A percentile compares a stretch with the other conserved stretches of the same genome.
Conservation (phyloP, 2,113 vertebrate species). For the Empidonax alnorum region DNA sequence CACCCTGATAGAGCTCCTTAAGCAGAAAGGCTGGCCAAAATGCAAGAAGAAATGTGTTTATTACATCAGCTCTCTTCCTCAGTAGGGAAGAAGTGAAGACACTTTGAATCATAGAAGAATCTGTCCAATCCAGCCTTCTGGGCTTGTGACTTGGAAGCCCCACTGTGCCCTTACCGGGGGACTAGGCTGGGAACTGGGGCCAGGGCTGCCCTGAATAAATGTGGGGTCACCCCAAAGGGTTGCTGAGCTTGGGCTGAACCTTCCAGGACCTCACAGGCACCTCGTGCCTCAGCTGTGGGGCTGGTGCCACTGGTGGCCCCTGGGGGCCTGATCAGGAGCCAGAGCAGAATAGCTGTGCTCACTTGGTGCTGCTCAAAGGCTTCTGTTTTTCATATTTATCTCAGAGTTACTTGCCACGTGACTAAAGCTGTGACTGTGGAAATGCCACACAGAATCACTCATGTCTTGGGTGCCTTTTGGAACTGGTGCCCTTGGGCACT, state of each 20-base stretch:
- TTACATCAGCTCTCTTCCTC: neutral
- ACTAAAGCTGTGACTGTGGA: neutral
- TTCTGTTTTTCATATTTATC: neutral
- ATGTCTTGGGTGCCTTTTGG: neutral
- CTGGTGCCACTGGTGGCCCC: neutral
- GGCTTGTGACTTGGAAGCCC: neutral
- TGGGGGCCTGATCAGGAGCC: neutral
- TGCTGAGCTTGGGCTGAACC: neutral
- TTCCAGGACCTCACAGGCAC: neutral
- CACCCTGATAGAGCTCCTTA: too few species aligned
- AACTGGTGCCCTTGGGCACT: neutral
- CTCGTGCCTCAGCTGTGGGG: neutral
- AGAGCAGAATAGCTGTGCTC: too few species aligned
- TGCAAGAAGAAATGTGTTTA: neutral
- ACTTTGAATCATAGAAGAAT: neutral
- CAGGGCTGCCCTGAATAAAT: neutral
- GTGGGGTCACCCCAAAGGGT: fast-evolving
- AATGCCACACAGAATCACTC: fast-evolving
- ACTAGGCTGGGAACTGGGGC: neutral
- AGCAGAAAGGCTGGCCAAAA: neutral
- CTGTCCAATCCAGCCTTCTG: too few species aligned
- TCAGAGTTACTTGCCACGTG: neutral
- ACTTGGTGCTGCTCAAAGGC: neutral
- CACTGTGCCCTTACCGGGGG: fast-evolving
- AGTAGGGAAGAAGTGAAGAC: neutral